Percentiles rank a stretch among this genome's conserved stretches.
These are phyloP conservation scores for Aplochiton taeniatus DNA, from an alignment of 2,797 vertebrate species.

Conservation along the genomic window DNA sequence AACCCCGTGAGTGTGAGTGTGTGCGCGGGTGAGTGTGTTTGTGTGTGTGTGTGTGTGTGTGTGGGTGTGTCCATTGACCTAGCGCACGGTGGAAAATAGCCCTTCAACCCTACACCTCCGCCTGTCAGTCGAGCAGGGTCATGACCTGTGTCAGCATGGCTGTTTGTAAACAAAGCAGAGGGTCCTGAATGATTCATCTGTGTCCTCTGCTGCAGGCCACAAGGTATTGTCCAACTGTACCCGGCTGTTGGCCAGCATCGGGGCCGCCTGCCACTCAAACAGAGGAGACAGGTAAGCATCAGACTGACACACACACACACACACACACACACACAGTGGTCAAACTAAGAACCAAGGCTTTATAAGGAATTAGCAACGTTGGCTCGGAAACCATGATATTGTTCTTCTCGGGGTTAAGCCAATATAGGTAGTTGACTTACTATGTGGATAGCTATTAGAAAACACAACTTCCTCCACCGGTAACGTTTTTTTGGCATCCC, in stretches of 20 bases:
- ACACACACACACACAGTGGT: neutral
- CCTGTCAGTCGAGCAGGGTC: constrained; percentile 34
- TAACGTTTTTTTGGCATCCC: neutral
- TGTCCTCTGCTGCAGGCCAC: constrained; percentile 70
- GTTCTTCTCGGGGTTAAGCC: too few relatives aligned
- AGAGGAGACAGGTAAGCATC: constrained; percentile 78
- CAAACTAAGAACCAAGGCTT: neutral
- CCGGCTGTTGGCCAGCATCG: constrained; percentile 87
- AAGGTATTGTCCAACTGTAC: constrained; percentile 82
- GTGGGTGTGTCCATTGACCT: constrained; percentile 18
- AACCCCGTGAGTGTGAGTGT: constrained; percentile 26
- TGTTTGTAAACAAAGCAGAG: constrained; percentile 59
- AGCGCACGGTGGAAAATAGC: constrained; percentile 21
- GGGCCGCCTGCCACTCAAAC: constrained; percentile 93
- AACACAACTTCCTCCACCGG: too few relatives aligned
- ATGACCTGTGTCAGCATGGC: constrained; percentile 40
- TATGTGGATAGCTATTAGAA: too few relatives aligned
- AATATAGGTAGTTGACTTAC: too few relatives aligned
- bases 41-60: constrained; percentile 26
- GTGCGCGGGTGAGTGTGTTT: too few relatives aligned
- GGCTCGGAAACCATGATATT: too few relatives aligned
- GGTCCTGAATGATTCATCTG: constrained; percentile 66
- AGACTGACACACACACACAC: neutral
- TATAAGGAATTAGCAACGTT: too few relatives aligned
- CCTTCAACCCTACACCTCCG: constrained; percentile 38